phyloP scores from a whole-genome alignment of 2,113 vertebrate species.

The Vombatus ursinus region DNA sequence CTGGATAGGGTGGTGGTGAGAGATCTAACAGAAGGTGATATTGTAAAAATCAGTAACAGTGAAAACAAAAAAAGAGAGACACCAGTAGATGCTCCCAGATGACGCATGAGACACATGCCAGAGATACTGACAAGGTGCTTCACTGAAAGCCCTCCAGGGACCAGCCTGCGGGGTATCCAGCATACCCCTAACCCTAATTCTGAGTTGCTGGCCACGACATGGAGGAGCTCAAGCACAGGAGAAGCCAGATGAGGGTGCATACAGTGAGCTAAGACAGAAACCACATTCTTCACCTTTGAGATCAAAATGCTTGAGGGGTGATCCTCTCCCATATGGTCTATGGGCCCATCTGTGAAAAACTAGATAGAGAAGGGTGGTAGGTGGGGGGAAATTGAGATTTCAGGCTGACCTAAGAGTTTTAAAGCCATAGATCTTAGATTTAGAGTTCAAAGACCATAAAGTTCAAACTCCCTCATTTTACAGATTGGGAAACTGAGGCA shows the following conservation, averaged over 20 bases:
- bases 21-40: too few relatives aligned
- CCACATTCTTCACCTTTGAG: background rate
- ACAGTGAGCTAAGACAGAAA: background rate
- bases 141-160: background rate
- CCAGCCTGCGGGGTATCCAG: background rate
- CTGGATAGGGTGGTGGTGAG: background rate
- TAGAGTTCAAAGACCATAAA: too few relatives aligned
- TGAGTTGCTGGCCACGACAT: background rate
- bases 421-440: too few relatives aligned
- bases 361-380: too few relatives aligned
- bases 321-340: background rate
- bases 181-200: background rate
- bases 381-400: too few relatives aligned
- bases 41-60: too few relatives aligned
- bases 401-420: too few relatives aligned
- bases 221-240: too few relatives aligned
- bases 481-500: too few relatives aligned
- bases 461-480: too few relatives aligned
- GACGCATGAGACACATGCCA: too few relatives aligned
- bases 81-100: background rate
- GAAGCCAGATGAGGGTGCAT: background rate
- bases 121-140: background rate
- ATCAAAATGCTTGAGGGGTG: background rate
- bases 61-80: background rate
- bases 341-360: background rate